These are phyloP conservation scores for Chloroceryle aenea DNA, from an alignment of 2,113 vertebrate genomes.

Conservation along the genomic window DNA sequence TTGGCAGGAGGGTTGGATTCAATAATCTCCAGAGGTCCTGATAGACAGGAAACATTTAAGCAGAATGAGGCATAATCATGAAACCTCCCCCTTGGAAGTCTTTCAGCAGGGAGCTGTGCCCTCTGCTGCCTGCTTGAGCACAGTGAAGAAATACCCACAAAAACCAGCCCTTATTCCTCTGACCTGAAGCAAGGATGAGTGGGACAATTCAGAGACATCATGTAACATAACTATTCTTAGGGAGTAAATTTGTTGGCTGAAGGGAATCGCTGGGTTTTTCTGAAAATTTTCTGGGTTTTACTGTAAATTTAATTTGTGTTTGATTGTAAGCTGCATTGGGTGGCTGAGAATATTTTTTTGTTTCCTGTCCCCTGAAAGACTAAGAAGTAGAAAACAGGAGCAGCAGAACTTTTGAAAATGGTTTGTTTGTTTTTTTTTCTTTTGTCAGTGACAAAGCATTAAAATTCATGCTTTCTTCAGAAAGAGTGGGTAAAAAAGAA, in stretches of 20 bases:
- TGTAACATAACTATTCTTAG: background rate
- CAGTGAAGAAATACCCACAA: background rate
- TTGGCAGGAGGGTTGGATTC: too few species aligned
- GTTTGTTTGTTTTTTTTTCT: background rate
- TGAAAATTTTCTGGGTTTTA: background rate
- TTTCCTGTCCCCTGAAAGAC: background rate
- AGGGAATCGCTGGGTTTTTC: background rate
- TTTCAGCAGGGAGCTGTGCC: slow-evolving; percentile 41
- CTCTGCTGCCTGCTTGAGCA: slow-evolving; percentile 39
- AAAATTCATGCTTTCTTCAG: background rate
- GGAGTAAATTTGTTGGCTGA: background rate
- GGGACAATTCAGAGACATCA: background rate
- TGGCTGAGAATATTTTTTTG: background rate
- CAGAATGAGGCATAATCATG: background rate
- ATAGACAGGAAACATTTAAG: background rate
- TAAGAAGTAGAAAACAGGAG: background rate
- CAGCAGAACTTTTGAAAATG: background rate
- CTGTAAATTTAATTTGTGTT: background rate
- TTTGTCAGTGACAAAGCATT: background rate
- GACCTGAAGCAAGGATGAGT: background rate
- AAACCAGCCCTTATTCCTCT: background rate
- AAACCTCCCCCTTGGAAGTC: background rate
- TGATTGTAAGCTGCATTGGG: background rate
- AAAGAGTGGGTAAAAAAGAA: background rate
- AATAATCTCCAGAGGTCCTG: too few species aligned